Conservation (phyloP, 2,113 vertebrate genomes). For the Mungos mungo region DNA sequence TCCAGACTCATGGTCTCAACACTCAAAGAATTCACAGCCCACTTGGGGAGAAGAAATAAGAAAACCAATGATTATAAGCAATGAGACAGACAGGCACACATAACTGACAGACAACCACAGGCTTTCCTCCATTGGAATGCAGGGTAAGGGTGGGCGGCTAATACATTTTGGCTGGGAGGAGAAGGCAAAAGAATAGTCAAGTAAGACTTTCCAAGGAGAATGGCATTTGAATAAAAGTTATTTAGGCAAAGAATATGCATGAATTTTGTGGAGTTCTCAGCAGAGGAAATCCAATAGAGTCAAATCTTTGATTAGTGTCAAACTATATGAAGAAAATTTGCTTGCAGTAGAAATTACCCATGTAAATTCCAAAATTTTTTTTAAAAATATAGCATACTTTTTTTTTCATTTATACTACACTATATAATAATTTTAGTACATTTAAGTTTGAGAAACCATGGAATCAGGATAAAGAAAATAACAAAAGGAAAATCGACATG, state of each 20-base stretch:
- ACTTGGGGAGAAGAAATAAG: neutral
- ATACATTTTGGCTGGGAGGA: neutral
- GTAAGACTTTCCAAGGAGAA: neutral
- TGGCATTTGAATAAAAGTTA: neutral
- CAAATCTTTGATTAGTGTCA: neutral
- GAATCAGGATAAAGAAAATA: neutral
- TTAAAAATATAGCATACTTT: neutral
- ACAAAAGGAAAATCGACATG: neutral
- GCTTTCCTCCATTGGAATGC: neutral
- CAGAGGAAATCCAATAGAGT: neutral
- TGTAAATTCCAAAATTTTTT: neutral
- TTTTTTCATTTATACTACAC: neutral
- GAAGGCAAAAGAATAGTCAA: neutral
- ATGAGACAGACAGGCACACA: neutral
- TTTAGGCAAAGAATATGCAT: neutral
- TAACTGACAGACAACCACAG: neutral
- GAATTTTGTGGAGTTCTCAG: neutral
- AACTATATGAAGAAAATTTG: neutral
- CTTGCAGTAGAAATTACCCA: neutral
- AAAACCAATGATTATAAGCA: neutral
- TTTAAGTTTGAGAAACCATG: neutral
- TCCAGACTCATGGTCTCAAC: neutral
- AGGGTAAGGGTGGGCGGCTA: neutral
- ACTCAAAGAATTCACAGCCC: neutral
- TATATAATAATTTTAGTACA: neutral